Evolutionary conservation across 2,113 vertebrate species (phyloP), one percentile per base, ranked within the genome.

Genomic region (Callospermophilus lateralis): DNA sequence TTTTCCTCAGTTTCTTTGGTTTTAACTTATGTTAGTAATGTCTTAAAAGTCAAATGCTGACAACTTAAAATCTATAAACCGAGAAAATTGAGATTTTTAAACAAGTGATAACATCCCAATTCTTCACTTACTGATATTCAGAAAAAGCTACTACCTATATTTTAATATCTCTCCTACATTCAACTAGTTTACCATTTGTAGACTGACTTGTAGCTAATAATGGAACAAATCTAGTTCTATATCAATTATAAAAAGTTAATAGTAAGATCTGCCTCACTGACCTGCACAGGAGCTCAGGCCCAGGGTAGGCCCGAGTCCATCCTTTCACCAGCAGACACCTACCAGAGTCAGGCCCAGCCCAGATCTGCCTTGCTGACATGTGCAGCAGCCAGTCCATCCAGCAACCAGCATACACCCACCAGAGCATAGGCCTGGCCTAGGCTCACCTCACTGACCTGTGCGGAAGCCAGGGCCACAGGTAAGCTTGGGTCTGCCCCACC

Each of bases 21-120:
- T 90, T 86, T 90, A 74, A 85, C 19, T 55, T 80, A 58, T 48
- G 4, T 53, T 55, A 80, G 30, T 90, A 89, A 67, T 74, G 32
- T 73, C 84, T 84, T 77, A 73, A 74, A 73, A 84, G 73, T 72
- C 39, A 88, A 42, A 63, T 86, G 86, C 74, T 81, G 32, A 67
- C 45, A 7, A 28, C 24, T 42, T 65, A n/a, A 85, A 80, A 77
- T 76, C 34, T 42, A 15, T 39, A 68, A 86, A 89, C 61, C 78
- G 34, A 91, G 30, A 91, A 94, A 83, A 20, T 5, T 0, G 28
- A 26, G 93, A 20, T 2, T n/a, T 42, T 92, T 80, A 91, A 51
- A 80, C 39, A 61, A 58, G 48, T 32, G 16, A 81, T 28, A 84
- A 79, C 42, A 45, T n/a, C 20, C 53, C n/a, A 76, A 67, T 73